Percentiles rank a stretch among this genome's conserved stretches.
phyloP scores from a whole-genome alignment of 2,888 invertebrate genomes.

The Cantharis rufa region DNA sequence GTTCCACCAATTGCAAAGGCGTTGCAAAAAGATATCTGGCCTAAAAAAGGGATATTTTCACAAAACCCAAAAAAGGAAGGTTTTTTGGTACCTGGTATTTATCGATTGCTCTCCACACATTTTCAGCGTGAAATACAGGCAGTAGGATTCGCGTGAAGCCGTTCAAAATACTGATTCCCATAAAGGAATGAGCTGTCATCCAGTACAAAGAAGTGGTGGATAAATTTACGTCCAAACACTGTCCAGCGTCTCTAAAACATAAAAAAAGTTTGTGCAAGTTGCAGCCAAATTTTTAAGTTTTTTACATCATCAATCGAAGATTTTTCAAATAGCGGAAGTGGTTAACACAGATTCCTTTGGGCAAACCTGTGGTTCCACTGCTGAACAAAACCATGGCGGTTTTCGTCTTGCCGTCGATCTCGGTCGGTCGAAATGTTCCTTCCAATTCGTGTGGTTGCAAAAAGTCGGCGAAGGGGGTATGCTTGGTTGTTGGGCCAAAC shows the following conservation, averaged over 20 bases:
- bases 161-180: slow-evolving; percentile 29
- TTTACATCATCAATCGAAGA: neutral
- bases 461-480: slow-evolving; percentile 14
- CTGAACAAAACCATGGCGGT: slow-evolving; percentile 38
- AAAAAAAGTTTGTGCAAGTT: too few relatives aligned
- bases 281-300: too few relatives aligned
- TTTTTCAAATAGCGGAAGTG: slow-evolving; percentile 25
- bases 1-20: neutral
- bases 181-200: slow-evolving; percentile 39
- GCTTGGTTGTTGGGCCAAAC: slow-evolving; percentile 17
- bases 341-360: slow-evolving; percentile 39
- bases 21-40: neutral
- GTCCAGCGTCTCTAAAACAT: neutral
- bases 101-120: neutral
- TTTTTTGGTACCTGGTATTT: neutral
- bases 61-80: neutral
- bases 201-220: slow-evolving; percentile 42
- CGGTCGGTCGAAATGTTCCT: slow-evolving; percentile 28
- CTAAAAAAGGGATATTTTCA: neutral
- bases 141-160: slow-evolving; percentile 39
- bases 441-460: slow-evolving; percentile 20
- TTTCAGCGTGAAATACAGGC: slow-evolving; percentile 27
- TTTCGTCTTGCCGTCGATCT: slow-evolving; percentile 16
- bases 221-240: neutral
- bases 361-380: slow-evolving; percentile 40